A percentile compares a stretch with the other conserved stretches of the same genome.
These are phyloP conservation scores for Lerema accius DNA, from an alignment of 1,140 invertebrate species.

Conservation along the genomic window DNA sequence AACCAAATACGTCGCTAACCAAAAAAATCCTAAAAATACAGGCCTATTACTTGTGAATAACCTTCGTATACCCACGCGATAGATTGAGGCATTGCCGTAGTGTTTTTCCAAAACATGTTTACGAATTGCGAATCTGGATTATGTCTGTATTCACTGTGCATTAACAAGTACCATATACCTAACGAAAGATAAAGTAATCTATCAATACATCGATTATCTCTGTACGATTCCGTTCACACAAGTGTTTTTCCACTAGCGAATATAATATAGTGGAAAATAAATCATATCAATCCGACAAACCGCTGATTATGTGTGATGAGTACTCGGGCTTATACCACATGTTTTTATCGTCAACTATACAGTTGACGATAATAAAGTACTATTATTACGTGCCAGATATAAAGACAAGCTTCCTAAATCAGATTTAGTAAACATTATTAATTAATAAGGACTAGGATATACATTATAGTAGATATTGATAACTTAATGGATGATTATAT, in stretches of 20 bases:
- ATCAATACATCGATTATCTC: constrained; percentile 35
- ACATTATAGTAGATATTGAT: too few relatives aligned
- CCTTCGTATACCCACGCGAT: constrained; percentile 1
- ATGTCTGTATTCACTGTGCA: constrained; percentile 1
- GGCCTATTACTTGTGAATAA: background rate
- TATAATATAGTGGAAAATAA: constrained; percentile 35
- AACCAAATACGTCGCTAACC: too few relatives aligned
- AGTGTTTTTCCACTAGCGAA: constrained; percentile 40
- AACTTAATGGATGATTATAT: too few relatives aligned
- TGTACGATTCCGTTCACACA: constrained; percentile 32
- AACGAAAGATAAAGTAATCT: constrained; percentile 29
- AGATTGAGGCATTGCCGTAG: constrained; percentile 1
- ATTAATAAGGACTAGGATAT: too few relatives aligned
- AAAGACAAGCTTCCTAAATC: background rate
- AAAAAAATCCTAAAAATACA: too few relatives aligned
- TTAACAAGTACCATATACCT: constrained; percentile 7
- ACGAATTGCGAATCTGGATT: constrained; percentile 24
- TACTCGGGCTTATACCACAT: background rate
- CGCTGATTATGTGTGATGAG: constrained; percentile 18
- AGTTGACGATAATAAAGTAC: too few relatives aligned
- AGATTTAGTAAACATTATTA: background rate
- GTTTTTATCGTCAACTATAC: background rate
- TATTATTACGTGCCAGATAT: background rate
- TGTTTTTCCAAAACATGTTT: constrained; percentile 17
- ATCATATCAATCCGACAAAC: constrained; percentile 33